These are phyloP conservation scores for Scylla paramamosain DNA, from an alignment of 1,140 invertebrate species.

Conservation along the genomic window DNA sequence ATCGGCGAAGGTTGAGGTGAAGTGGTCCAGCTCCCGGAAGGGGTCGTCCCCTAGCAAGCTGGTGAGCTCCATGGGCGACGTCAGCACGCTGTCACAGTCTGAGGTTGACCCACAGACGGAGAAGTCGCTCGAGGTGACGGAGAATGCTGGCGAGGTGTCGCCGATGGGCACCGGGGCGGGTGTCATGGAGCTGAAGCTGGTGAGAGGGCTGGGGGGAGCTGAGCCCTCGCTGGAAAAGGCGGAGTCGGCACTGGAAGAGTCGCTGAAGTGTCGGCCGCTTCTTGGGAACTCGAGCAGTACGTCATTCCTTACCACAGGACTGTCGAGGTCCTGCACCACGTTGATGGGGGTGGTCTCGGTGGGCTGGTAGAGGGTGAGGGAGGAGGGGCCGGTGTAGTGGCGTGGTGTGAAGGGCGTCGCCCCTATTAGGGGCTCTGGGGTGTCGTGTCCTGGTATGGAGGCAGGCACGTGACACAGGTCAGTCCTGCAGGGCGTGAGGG, in stretches of 20 bases:
- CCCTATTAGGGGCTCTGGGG: conserved; percentile 59
- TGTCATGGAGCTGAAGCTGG: conserved; percentile 23
- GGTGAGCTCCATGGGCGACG: conserved; percentile 67
- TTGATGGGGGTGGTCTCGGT: conserved; percentile 42
- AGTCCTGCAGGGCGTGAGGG: conserved; percentile 57
- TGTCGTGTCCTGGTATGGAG: conserved; percentile 56
- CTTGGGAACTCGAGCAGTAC: conserved; percentile 77
- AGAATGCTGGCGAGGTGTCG: conserved; percentile 74
- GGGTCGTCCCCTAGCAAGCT: conserved; percentile 76
- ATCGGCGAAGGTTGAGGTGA: conserved; percentile 74
- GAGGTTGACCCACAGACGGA: conserved; percentile 62
- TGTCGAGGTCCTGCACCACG: conserved; percentile 75
- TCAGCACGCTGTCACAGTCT: conserved; percentile 75
- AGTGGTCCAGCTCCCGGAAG: conserved; percentile 77
- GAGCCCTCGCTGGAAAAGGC: conserved; percentile 73
- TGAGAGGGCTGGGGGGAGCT: conserved; percentile 70
- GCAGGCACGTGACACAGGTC: conserved; percentile 59
- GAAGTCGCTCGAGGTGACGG: conserved; percentile 72
- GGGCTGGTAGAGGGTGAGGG: conserved; percentile 1
- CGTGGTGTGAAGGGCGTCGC: conserved; percentile 68
- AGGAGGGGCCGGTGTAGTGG: not conserved
- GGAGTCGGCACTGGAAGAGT: conserved; percentile 63
- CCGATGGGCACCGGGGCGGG: conserved; percentile 66
- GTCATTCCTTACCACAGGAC: conserved; percentile 75
- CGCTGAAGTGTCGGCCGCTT: conserved; percentile 64